These are phyloP conservation scores for silkworm (Bombyx mori) DNA, from an alignment of 1,140 invertebrate genomes.

Conservation along the genomic window ASM3026992v2 NC_085113.1:13102001-13102500, in stretches of 20 bases:
- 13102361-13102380: neutral
- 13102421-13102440: no score
- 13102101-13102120: conserved; percentile 66
- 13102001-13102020: conserved; percentile 73
- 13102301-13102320: no score
- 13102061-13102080: conserved; percentile 70
- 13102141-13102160: conserved; percentile 64
- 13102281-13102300: no score
- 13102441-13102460: no score
- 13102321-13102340: no score
- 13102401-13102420: no score
- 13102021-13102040: conserved; percentile 70
- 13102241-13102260: no score
- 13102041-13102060: conserved; percentile 75
- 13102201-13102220: conserved; percentile 11
- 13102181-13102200: conserved; percentile 67
- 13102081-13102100: conserved; percentile 28
- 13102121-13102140: conserved; percentile 57
- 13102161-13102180: conserved; percentile 69
- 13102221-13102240: no score
- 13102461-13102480: no score
- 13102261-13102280: no score
- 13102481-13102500: no score
- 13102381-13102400: no score
- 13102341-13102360: neutral